Conservation (phyloP, 1,140 invertebrate species). For the Asbolus verrucosus region DNA sequence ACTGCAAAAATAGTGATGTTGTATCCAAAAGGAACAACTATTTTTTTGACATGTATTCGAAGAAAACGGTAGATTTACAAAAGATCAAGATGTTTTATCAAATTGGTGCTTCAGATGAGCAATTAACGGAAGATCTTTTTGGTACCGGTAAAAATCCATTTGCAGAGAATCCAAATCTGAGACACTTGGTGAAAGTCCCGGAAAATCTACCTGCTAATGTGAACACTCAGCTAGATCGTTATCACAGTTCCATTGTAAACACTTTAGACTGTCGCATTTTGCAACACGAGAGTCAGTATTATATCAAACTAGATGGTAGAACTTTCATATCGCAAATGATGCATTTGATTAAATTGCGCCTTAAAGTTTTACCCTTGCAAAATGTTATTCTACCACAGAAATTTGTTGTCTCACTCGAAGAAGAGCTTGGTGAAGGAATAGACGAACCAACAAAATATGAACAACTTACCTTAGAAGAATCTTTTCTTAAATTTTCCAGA, state of each 20-base stretch:
- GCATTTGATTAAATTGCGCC: slow-evolving; percentile 64
- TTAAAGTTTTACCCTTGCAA: slow-evolving; percentile 64
- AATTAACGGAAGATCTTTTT: slow-evolving; percentile 47
- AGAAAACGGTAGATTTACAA: slow-evolving; percentile 56
- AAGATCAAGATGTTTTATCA: slow-evolving; percentile 11
- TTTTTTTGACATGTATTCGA: slow-evolving; percentile 65
- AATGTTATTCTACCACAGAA: slow-evolving; percentile 65
- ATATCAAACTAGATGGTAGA: slow-evolving; percentile 71
- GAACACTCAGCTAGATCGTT: slow-evolving; percentile 66
- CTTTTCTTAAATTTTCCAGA: slow-evolving; percentile 58
- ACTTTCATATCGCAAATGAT: slow-evolving; percentile 65
- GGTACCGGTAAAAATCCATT: slow-evolving; percentile 33
- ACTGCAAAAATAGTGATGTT: slow-evolving; percentile 68
- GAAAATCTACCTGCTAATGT: slow-evolving; percentile 65
- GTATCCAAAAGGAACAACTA: slow-evolving; percentile 65
- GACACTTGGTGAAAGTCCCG: slow-evolving; percentile 61
- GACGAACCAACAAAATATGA: slow-evolving; percentile 45
- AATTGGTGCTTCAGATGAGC: neutral
- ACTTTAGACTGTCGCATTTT: slow-evolving; percentile 67
- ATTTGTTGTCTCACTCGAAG: slow-evolving; percentile 62
- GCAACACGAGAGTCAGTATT: slow-evolving; percentile 67
- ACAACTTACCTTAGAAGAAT: slow-evolving; percentile 55
- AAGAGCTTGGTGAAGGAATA: slow-evolving; percentile 47
- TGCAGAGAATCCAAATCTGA: slow-evolving; percentile 45
- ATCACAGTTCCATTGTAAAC: slow-evolving; percentile 62